A percentile compares a stretch with the other conserved stretches of the same genome.
Evolutionary conservation across 2,888 invertebrate genomes (phyloP).

Genomic region (Acronicta leporina): DNA sequence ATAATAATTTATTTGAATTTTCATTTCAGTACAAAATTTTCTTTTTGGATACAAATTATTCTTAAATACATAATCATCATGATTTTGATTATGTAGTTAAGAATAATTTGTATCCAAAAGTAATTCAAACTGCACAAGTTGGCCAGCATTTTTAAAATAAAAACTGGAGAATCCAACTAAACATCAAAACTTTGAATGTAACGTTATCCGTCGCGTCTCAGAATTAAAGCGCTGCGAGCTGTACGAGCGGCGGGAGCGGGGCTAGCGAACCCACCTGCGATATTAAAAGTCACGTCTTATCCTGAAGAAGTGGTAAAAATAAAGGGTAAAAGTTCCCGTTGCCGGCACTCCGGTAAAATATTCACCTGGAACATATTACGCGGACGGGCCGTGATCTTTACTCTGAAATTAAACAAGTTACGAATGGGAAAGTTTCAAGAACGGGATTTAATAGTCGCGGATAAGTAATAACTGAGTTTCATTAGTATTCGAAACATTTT

Average conservation of each 20-base stretch:
- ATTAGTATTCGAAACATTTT: conserved; percentile 64
- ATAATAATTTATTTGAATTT: neutral
- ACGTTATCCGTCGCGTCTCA: conserved; percentile 36
- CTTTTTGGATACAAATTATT: too few species aligned
- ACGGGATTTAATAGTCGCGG: conserved; percentile 68
- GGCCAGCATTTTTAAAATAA: conserved; percentile 22
- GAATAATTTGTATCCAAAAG: too few species aligned
- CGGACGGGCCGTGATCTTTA: conserved; percentile 64
- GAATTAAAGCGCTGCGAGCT: conserved; percentile 46
- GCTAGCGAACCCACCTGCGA: conserved; percentile 52
- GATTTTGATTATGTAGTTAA: neutral
- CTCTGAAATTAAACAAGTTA: conserved; percentile 77
- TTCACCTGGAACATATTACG: conserved; percentile 71
- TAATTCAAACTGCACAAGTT: conserved; percentile 21
- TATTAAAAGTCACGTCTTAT: conserved; percentile 71
- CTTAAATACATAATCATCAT: neutral
- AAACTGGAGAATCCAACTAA: conserved; percentile 33
- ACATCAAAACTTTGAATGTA: conserved; percentile 52
- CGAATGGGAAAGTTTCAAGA: conserved; percentile 69
- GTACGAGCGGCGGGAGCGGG: conserved; percentile 14
- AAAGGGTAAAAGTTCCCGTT: conserved; percentile 62
- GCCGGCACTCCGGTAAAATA: conserved; percentile 64
- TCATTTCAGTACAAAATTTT: too few species aligned
- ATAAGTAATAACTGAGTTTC: conserved; percentile 67
- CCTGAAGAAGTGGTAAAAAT: conserved; percentile 68